These are phyloP conservation scores for Kryptolebias marmoratus DNA, from an alignment of 2,113 vertebrate species.

Conservation along the genomic window DNA sequence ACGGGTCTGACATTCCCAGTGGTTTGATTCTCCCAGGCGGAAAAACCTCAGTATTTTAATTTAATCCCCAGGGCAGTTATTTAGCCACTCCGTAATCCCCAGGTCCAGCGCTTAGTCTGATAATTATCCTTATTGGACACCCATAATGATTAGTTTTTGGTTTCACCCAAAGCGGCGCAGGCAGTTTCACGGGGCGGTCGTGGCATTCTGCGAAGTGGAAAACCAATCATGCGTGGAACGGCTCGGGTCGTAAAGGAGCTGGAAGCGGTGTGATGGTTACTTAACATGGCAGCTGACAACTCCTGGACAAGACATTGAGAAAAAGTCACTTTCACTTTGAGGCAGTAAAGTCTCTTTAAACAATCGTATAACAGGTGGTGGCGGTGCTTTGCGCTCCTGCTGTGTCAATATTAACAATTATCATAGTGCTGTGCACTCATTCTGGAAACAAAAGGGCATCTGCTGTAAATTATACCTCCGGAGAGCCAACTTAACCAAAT, in stretches of 20 bases:
- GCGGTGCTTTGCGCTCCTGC: conserved; percentile 9
- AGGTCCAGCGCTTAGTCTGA: conserved; percentile 68
- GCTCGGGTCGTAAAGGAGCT: conserved; percentile 46
- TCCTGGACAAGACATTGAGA: conserved; percentile 20
- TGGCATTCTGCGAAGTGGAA: conserved; percentile 62
- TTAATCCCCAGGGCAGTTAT: conserved; percentile 72
- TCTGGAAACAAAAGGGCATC: conserved; percentile 19
- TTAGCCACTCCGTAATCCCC: conserved; percentile 71
- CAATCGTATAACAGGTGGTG: conserved; percentile 35
- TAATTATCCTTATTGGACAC: conserved; percentile 80
- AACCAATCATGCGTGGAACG: conserved; percentile 64
- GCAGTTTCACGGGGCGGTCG: conserved; percentile 64
- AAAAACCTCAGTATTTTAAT: conserved; percentile 76
- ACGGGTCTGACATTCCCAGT: conserved; percentile 51
- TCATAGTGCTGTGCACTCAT: conserved; percentile 18
- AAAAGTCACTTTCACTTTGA: conserved; percentile 36
- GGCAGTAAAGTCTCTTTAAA: neutral
- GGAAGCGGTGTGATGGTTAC: conserved; percentile 57
- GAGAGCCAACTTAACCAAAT: conserved; percentile 26
- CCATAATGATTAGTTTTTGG: conserved; percentile 77
- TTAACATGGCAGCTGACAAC: conserved; percentile 48
- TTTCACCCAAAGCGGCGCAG: conserved; percentile 68
- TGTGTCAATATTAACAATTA: conserved; percentile 38
- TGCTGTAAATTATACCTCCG: neutral
- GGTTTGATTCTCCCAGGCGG: conserved; percentile 70